Base-by-base conservation (phyloP, 1,140 invertebrate genomes). In the Bombus breviceps region DNA sequence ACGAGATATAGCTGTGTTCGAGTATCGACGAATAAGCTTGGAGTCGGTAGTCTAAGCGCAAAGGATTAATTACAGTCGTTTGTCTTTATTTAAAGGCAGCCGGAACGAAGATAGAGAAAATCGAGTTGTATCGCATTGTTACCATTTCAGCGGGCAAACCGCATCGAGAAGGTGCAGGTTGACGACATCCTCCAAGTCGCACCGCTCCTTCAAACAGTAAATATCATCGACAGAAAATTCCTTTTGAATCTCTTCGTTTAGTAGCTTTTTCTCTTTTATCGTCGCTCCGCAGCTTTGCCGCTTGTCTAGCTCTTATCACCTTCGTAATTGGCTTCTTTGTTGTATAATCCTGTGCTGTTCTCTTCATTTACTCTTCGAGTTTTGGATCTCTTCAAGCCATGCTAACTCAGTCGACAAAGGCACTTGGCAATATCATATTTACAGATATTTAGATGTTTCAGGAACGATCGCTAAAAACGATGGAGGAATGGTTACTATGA, bases 171-270 rank as follows among this genome's bases (percentile, higher is more conserved):
- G 74, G 32, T 82, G 34, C 74, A 76, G 39, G 25, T 66, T 82
- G 37, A 25, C 53, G 28, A 25, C 74, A 15, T 69, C 57, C n/a
- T 57, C n/a, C 18, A 78, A 88, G 62, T 77, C 74, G 34, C 79
- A 47, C 37, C 37, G 79, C n/a, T 86, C 47, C 15, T 86, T 86
- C 43, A 86, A 86, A 34, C 68, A 86, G 84, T 87, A 87, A 80
- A 86, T 79, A 88, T 86, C 71, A 41, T n/a, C n/a, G 32, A 85
- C 28, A 74, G 28, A 57, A n/a, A 43, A 74, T 13, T 13, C 28
- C 28, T 2, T 57, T 57, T 34, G 34, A 59, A 37, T 37, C 28
- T 43, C 5, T 43, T 25, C 15, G 25, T 72, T 72, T 39, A 39
- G 5, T 28, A 10, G 28, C 28, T 62, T 62, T 22, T 53, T 32